These are phyloP conservation scores for Clarias pachynema DNA, from an alignment of 2,797 vertebrate species.

Conservation along the genomic window DNA sequence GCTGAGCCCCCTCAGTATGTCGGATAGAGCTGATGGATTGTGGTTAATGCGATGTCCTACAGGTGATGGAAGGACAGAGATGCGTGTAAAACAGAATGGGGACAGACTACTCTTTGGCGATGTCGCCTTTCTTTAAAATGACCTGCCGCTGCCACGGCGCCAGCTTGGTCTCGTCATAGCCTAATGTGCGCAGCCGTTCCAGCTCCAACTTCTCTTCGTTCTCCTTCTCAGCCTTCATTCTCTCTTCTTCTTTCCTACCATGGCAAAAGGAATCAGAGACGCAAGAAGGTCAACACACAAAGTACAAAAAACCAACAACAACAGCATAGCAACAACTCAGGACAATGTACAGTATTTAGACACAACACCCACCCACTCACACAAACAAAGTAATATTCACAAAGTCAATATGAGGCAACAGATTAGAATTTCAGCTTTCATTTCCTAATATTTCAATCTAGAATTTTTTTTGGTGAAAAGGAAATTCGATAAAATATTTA, in stretches of 20 bases:
- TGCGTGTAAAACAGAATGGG: constrained; percentile 28
- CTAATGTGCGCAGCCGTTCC: constrained; percentile 91
- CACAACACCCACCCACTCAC: background rate
- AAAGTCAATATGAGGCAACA: background rate
- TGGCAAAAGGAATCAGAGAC: background rate
- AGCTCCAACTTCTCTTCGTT: constrained; percentile 86
- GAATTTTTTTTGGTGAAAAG: too few relatives aligned
- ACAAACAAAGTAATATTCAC: background rate
- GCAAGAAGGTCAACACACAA: background rate
- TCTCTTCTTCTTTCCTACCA: constrained; percentile 85
- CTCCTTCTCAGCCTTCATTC: constrained; percentile 81
- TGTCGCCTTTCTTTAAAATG: constrained; percentile 96
- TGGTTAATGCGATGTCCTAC: constrained; percentile 53
- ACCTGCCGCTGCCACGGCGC: constrained; percentile 97
- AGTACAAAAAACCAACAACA: background rate
- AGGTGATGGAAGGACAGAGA: background rate
- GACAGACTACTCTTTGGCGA: constrained; percentile 84
- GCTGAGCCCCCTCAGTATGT: constrained; percentile 14
- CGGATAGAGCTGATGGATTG: constrained; percentile 43
- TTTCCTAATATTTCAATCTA: background rate
- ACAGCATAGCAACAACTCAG: background rate
- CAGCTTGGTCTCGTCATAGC: constrained; percentile 95
- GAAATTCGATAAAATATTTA: too few relatives aligned
- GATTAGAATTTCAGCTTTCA: background rate
- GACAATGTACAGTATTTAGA: background rate